Evolutionary conservation across 2,888 invertebrate species (phyloP).

Genomic region (Tipula confusa): DNA sequence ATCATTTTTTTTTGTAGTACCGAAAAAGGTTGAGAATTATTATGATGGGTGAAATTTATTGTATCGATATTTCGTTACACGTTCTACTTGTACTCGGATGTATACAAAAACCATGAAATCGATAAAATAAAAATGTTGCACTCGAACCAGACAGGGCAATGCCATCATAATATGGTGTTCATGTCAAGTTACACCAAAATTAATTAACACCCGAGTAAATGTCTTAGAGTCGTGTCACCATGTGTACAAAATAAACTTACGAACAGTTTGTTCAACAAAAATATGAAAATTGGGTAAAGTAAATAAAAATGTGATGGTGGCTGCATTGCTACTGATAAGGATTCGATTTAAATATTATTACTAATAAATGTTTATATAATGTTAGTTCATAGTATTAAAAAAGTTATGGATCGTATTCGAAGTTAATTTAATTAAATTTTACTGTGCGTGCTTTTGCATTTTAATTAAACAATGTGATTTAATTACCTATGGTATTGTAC

Average conservation of each 20-base stretch:
- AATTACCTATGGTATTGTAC: too few species aligned
- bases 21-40: neutral
- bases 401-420: neutral
- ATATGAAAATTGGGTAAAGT: neutral
- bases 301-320: neutral
- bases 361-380: neutral
- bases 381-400: neutral
- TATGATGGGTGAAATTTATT: neutral
- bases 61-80: neutral
- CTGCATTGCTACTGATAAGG: neutral
- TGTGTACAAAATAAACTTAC: too few species aligned
- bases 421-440: neutral
- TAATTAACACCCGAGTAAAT: neutral
- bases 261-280: neutral
- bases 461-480: too few species aligned
- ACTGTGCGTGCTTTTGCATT: too few species aligned
- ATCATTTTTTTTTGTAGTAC: neutral
- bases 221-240: neutral
- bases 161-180: neutral
- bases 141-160: neutral
- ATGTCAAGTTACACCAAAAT: neutral
- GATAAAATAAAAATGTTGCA: neutral
- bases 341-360: neutral
- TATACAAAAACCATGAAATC: neutral
- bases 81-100: neutral